Conservation (phyloP, 2,888 invertebrate genomes). For the Caenorhabditis sinica region DNA sequence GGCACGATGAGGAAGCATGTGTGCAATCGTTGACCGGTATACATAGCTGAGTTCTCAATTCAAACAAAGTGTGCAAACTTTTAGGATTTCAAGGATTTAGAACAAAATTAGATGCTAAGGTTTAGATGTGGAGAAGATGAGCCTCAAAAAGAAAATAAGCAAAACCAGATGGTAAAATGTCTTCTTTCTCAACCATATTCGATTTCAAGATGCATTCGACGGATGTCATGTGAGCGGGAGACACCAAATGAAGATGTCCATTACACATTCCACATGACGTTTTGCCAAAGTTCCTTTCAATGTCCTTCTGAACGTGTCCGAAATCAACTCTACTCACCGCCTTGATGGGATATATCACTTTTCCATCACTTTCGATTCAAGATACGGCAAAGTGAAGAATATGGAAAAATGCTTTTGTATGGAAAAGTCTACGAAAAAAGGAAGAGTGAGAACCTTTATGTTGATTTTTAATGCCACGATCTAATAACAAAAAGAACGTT, state of each 20-base stretch:
- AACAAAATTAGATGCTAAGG: slow-evolving; percentile 22
- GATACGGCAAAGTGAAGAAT: slow-evolving; percentile 9
- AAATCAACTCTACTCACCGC: slow-evolving; percentile 46
- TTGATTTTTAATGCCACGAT: slow-evolving; percentile 31
- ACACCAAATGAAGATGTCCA: slow-evolving; percentile 49
- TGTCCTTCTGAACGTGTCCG: slow-evolving; percentile 44
- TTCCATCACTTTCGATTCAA: slow-evolving; percentile 16
- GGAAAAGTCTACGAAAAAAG: slow-evolving; percentile 9
- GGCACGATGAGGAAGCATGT: slow-evolving; percentile 5
- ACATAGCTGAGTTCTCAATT: slow-evolving; percentile 22
- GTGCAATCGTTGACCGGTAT: slow-evolving; percentile 25
- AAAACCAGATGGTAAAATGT: slow-evolving; percentile 39
- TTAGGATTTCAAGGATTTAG: slow-evolving; percentile 10
- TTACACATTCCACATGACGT: slow-evolving; percentile 57
- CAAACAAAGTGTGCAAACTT: slow-evolving; percentile 62
- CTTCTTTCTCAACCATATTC: slow-evolving; percentile 66
- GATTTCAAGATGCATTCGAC: slow-evolving; percentile 58
- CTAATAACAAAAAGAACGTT: slow-evolving; percentile 7
- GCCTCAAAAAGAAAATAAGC: slow-evolving; percentile 14
- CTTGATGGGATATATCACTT: slow-evolving; percentile 35
- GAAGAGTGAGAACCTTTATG: slow-evolving; percentile 17
- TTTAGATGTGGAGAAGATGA: slow-evolving; percentile 3
- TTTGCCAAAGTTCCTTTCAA: slow-evolving; percentile 43
- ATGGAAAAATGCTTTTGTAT: slow-evolving; percentile 6
- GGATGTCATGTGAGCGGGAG: slow-evolving; percentile 57